Evolutionary conservation across 2,113 vertebrate species (phyloP).

Genomic region (Tachuris rubrigastra): DNA sequence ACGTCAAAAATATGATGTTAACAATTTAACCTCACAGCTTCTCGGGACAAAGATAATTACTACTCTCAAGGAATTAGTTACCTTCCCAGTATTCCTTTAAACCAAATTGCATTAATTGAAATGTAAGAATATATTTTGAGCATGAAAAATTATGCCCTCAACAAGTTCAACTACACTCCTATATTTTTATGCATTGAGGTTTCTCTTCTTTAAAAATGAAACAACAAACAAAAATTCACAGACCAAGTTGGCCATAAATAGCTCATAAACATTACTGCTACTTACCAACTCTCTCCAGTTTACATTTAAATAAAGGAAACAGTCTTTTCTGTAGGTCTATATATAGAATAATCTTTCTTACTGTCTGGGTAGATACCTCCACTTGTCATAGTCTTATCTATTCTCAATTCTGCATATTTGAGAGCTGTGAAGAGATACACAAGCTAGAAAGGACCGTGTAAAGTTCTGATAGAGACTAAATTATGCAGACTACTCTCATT

Average conservation of each 20-base stretch:
- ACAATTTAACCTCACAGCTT: not conserved
- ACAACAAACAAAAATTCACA: not conserved
- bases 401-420: not conserved
- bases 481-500: not conserved
- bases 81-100: not conserved
- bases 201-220: not conserved
- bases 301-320: not conserved
- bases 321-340: not conserved
- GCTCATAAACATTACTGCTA: not conserved
- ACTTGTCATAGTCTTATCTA: not conserved
- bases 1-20: not conserved
- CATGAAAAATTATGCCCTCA: not conserved
- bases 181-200: not conserved
- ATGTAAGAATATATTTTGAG: not conserved
- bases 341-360: not conserved
- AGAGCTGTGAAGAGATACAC: not conserved
- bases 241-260: not conserved
- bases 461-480: not conserved
- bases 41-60: not conserved
- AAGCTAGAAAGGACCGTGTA: not conserved
- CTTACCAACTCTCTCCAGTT: not conserved
- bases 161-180: not conserved
- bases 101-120: not conserved
- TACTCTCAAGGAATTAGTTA: not conserved
- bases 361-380: not conserved